Evolutionary conservation across 2,113 vertebrate species (phyloP).

Genomic region (Bostrychus sinensis): DNA sequence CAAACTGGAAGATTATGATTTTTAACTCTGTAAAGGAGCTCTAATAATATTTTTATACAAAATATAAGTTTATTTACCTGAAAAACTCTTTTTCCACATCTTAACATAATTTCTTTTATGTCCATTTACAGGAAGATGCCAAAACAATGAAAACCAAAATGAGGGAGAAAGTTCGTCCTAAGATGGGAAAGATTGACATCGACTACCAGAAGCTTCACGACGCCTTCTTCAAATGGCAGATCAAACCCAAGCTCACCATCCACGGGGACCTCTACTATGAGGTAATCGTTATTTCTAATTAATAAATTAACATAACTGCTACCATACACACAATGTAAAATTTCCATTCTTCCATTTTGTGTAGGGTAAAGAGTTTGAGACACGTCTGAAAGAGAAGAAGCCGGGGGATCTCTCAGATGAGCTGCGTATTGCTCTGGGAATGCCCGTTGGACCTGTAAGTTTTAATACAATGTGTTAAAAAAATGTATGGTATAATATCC

Average conservation of each 20-base stretch:
- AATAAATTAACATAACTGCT: too few species aligned
- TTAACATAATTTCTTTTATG: background rate
- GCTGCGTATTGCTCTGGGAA: conserved; percentile 89
- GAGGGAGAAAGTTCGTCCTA: conserved; percentile 94
- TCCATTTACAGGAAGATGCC: conserved; percentile 85
- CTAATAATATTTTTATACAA: too few species aligned
- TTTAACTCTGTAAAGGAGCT: background rate
- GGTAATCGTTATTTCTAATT: too few species aligned
- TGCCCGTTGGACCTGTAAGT: conserved; percentile 92
- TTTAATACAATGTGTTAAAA: background rate
- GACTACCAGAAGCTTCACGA: conserved; percentile 97
- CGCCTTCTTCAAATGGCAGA: conserved; percentile 98
- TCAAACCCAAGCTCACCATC: conserved; percentile 93
- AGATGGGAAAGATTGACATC: conserved; percentile 97
- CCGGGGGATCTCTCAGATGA: conserved; percentile 92
- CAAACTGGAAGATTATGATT: background rate
- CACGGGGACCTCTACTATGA: conserved; percentile 95
- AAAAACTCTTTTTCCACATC: background rate
- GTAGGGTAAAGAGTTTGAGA: conserved; percentile 96
- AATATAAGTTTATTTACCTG: too few species aligned
- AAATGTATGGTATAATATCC: too few species aligned
- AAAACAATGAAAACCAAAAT: conserved; percentile 98
- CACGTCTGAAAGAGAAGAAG: conserved; percentile 93
- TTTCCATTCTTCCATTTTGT: too few species aligned
- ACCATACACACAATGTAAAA: too few species aligned